Percentiles rank a stretch among this genome's conserved stretches.
Conservation (phyloP, 2,888 invertebrate species). For the Galeopsomyia nigrocyanea region DNA sequence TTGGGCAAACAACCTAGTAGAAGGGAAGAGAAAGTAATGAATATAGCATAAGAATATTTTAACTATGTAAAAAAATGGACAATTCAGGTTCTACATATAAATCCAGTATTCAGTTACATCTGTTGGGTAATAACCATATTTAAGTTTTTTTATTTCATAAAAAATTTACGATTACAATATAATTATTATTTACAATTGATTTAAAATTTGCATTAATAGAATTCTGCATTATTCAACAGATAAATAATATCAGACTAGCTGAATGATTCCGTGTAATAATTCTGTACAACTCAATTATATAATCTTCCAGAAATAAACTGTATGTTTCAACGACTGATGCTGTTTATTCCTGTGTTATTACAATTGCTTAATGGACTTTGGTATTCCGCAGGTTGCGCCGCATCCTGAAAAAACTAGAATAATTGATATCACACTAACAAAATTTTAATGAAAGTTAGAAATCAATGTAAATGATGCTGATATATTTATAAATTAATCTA, state of each 20-base stretch:
- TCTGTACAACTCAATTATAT: constrained; percentile 24
- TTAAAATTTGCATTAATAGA: constrained; percentile 15
- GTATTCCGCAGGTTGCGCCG: constrained; percentile 57
- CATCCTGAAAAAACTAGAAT: constrained; percentile 67
- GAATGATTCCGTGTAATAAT: constrained; percentile 22
- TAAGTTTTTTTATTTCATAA: constrained; percentile 35
- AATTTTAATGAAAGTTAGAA: too few species aligned
- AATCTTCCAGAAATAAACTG: constrained; percentile 25
- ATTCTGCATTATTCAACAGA: constrained; percentile 14
- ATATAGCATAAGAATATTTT: too few species aligned
- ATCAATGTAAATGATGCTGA: too few species aligned
- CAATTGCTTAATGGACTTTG: constrained; percentile 56
- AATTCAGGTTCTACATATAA: too few species aligned
- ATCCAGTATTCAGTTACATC: too few species aligned
- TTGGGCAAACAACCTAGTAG: too few species aligned
- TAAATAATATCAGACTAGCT: constrained; percentile 22
- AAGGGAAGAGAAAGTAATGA: too few species aligned
- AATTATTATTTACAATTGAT: constrained; percentile 32
- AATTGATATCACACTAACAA: too few species aligned
- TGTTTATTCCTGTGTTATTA: constrained; percentile 66
- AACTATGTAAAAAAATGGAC: too few species aligned
- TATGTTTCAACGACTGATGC: constrained; percentile 64
- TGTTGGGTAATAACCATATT: constrained; percentile 15
- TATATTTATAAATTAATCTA: too few species aligned
- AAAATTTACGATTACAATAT: constrained; percentile 20